phyloP scores from a whole-genome alignment of 2,888 invertebrate species.

The Pelosia muscerda region DNA sequence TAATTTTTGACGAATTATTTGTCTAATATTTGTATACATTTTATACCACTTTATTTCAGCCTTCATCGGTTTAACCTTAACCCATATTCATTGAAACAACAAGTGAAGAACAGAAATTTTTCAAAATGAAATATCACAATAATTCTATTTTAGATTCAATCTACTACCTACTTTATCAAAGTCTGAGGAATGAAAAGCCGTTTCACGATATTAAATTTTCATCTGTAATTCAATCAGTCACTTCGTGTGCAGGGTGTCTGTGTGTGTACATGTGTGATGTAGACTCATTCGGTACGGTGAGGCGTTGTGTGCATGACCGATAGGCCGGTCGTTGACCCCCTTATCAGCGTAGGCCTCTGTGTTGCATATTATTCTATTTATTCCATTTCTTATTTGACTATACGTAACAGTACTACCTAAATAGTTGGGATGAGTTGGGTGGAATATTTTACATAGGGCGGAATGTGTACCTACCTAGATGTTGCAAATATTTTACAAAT shows the following conservation, averaged over 20 bases:
- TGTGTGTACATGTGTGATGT: slow-evolving; percentile 38
- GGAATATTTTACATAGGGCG: neutral
- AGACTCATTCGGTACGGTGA: slow-evolving; percentile 44
- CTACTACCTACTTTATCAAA: slow-evolving; percentile 25
- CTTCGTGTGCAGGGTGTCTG: slow-evolving; percentile 29
- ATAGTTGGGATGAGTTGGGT: neutral
- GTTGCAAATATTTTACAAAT: too few species aligned
- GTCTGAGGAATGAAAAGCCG: slow-evolving; percentile 36
- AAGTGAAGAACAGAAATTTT: neutral
- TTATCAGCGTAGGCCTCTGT: slow-evolving; percentile 57
- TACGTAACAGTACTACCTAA: slow-evolving; percentile 10
- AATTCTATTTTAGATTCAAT: slow-evolving; percentile 20
- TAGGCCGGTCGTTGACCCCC: slow-evolving; percentile 74
- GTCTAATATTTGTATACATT: neutral
- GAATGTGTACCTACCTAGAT: too few species aligned
- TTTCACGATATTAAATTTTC: slow-evolving; percentile 49
- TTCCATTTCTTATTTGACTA: slow-evolving; percentile 22
- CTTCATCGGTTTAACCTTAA: neutral
- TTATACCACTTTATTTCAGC: neutral
- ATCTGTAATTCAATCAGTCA: slow-evolving; percentile 50
- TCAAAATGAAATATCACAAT: neutral
- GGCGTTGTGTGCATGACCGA: slow-evolving; percentile 69
- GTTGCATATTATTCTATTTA: slow-evolving; percentile 42
- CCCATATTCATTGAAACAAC: neutral
- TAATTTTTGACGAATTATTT: too few species aligned